Base-by-base conservation (phyloP, 2,113 vertebrate genomes). In the Oophaga pumilio region DNA sequence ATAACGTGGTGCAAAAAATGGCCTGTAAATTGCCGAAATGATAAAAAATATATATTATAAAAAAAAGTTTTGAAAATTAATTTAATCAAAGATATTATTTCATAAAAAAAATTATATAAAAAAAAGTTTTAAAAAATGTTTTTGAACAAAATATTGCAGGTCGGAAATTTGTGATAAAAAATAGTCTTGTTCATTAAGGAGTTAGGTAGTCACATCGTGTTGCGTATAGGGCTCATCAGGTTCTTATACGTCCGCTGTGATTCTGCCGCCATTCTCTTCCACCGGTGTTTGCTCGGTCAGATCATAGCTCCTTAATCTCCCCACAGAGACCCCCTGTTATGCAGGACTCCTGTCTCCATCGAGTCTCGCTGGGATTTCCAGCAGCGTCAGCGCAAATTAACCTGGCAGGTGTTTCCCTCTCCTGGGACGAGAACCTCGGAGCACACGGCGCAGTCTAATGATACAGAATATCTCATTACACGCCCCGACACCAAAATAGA, bases 311-410 rank as follows among this genome's bases (percentile, higher is more conserved):
- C 33, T 24, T 60, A 49, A 49, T 85, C 84, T 76, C 69, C 71
- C 85, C 85, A 43, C 59, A 78, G 85, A 69, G 76, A 78, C 49
- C 59, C 33, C 60, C 49, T 86, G 74, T 85, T 86, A 33, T 79
- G 33, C 76, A 86, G 85, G 74, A 86, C 60, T 86, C n/a, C 74
- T 86, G 85, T 86, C 76, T 86, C 85, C 76, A 28, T 14, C 74
- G 13, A 12, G 60, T 86, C 85, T 68, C 85, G 0, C 22, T 24
- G 85, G 85, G 85, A 78, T 50, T 78, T 78, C 26, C 84, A 66
- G 57, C 60, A 64, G 85, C 85, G 85, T 79, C 85, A 33, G 60
- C 56, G 59, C 64, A 68, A 69, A 82, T 82, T 86, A 78, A 86
- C 85, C 74, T 78, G 76, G 60, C 85, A 86, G 85, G 85, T 86